phyloP scores from a whole-genome alignment of 2,888 invertebrate genomes.

The Creontiades dilutus region DNA sequence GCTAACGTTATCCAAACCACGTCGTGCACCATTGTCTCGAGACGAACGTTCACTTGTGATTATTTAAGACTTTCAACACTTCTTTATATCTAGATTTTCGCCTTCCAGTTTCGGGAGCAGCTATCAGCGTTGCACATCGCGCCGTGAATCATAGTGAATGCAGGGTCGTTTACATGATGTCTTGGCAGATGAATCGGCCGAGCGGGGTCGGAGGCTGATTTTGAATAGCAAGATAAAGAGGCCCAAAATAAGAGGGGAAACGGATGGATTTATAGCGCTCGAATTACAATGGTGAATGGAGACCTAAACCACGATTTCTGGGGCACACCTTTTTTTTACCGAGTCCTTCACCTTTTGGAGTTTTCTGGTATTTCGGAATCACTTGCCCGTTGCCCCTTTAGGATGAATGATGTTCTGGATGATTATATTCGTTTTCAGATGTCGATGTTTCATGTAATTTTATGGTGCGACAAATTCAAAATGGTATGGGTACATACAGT shows the following conservation, averaged over 20 bases:
- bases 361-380: slow-evolving; percentile 11
- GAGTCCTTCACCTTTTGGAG: slow-evolving; percentile 3
- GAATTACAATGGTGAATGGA: slow-evolving; percentile 36
- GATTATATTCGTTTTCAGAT: too few relatives aligned
- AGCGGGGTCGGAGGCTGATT: slow-evolving; percentile 26
- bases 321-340: not conserved
- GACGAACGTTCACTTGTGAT: not conserved
- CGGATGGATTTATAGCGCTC: slow-evolving; percentile 6
- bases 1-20: too few relatives aligned
- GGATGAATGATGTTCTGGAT: too few relatives aligned
- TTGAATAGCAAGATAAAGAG: slow-evolving; percentile 39
- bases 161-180: slow-evolving; percentile 12
- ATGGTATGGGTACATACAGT: too few relatives aligned
- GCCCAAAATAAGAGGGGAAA: not conserved
- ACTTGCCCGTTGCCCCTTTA: not conserved
- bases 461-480: too few relatives aligned
- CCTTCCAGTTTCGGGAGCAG: not conserved
- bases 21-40: not conserved
- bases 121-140: not conserved
- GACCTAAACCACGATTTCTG: slow-evolving; percentile 25
- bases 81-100: not conserved
- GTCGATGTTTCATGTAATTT: too few relatives aligned
- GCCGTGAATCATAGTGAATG: not conserved
- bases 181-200: not conserved
- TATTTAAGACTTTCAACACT: not conserved